Evolutionary conservation across 2,888 invertebrate genomes (phyloP).

Genomic region (Hirtodrosophila histrioides): DNA sequence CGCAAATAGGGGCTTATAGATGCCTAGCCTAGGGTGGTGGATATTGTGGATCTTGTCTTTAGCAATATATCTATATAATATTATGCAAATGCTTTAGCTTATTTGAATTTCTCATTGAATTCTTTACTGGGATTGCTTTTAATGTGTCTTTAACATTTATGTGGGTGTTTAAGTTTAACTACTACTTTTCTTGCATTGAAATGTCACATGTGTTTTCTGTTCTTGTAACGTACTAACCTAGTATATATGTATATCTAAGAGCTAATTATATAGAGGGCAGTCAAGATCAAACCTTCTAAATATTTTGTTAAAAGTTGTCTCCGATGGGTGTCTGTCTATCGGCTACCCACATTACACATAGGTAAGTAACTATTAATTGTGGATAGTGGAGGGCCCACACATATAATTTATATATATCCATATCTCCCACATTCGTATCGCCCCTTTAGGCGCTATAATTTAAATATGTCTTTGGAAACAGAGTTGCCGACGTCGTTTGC

Average conservation of each 20-base stretch:
- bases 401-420: constrained; percentile 10
- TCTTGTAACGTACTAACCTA: constrained; percentile 39
- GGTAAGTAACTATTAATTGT: constrained; percentile 60
- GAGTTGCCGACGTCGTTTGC: constrained; percentile 65
- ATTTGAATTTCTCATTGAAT: constrained; percentile 6
- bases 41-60: constrained; percentile 25
- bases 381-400: constrained; percentile 29
- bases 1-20: constrained; percentile 13
- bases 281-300: constrained; percentile 6
- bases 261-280: constrained; percentile 31
- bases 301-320: constrained; percentile 15
- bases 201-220: constrained; percentile 58
- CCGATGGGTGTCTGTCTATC: constrained; percentile 4
- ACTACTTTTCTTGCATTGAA: constrained; percentile 70
- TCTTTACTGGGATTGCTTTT: constrained; percentile 28
- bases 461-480: constrained; percentile 78
- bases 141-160: constrained; percentile 43
- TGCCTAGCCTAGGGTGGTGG: constrained; percentile 42
- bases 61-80: constrained; percentile 36
- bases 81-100: constrained; percentile 31
- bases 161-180: constrained; percentile 32
- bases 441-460: constrained; percentile 38
- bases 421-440: constrained; percentile 22
- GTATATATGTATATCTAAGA: constrained; percentile 15
- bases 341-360: constrained; percentile 38